phyloP scores from a whole-genome alignment of 1,140 invertebrate species.

The Alviniconcha marisindica region DNA sequence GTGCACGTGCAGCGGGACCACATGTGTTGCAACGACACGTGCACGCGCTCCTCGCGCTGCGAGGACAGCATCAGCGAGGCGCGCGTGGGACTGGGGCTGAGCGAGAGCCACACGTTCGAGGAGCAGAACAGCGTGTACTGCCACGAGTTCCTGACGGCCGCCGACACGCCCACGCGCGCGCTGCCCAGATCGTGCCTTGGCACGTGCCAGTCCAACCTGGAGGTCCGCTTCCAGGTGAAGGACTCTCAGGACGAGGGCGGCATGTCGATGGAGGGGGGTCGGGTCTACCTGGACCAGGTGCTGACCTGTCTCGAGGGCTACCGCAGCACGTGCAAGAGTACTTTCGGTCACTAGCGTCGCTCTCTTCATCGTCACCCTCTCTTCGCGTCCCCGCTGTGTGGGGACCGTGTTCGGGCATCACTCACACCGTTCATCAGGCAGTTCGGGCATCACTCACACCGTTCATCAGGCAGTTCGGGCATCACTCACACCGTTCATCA shows the following conservation, averaged over 20 bases:
- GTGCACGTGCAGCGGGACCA: slow-evolving; percentile 38
- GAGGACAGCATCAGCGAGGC: slow-evolving; percentile 25
- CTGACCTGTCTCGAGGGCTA: slow-evolving; percentile 31
- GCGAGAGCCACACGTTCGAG: slow-evolving; percentile 35
- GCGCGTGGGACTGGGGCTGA: slow-evolving; percentile 11
- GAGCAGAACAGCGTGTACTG: slow-evolving; percentile 50
- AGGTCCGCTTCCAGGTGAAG: slow-evolving; percentile 42
- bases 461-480: too few species aligned
- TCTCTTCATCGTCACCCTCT: background rate
- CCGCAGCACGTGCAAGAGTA: slow-evolving; percentile 33
- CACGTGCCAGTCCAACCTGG: slow-evolving; percentile 45
- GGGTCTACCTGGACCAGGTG: slow-evolving; percentile 39
- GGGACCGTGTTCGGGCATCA: background rate
- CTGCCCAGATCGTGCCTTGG: slow-evolving; percentile 33
- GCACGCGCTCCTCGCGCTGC: slow-evolving; percentile 10
- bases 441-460: too few species aligned
- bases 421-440: background rate
- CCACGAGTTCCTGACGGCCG: slow-evolving; percentile 48
- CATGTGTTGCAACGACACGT: slow-evolving; percentile 50
- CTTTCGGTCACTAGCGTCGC: slow-evolving; percentile 28
- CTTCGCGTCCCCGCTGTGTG: background rate
- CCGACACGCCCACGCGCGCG: slow-evolving; percentile 30
- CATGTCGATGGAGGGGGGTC: background rate
- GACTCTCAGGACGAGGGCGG: slow-evolving; percentile 22
- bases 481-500: too few species aligned